Base-by-base conservation (phyloP, 2,113 vertebrate species). In the Ancistrus triradiatus region DNA sequence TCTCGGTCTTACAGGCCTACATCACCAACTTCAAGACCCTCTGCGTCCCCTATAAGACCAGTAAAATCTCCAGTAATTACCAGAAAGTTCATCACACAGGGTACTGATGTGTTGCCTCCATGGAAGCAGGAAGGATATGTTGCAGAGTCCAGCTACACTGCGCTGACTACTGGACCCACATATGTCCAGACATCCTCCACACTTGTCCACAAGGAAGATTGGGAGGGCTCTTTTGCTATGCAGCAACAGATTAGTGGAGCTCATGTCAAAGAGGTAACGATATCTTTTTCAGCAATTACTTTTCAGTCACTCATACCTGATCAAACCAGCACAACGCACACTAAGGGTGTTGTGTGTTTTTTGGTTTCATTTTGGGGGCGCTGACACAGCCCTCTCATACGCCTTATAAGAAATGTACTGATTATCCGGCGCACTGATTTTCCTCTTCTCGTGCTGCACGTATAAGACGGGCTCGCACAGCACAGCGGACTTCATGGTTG, bases 101-200 rank as follows among this genome's bases (percentile, higher is more conserved):
- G 75, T 0, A 21, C 84, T 0, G 96, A 98, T 3, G 90, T 94
- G 22, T 88, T 84, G 66, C 96, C 96, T 3, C 95, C 96, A 46
- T 98, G 95, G 96, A 98, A 91, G 73, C 91, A 90, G 58, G 92
- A 87, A 72, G 90, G 83, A 57, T 92, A 86, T 1, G 2, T 85
- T 72, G 75, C 77, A 0, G 92, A 94, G 78, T 15, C 85, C 22
- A 85, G 86, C 61, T 89, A 84, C 80, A 87, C 85, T 2, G 84
- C 48, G 24, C 35, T 87, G 74, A 81, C 83, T 47, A 82, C 83
- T 21, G 84, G 83, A 1, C 53, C 85, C 10, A 85, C 83, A 4
- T 83, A 88, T 74, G 80, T 89, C 62, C 84, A 81, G 74, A 80
- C 82, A 31, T 84, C 85, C 1, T 50, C 85, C 3, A 86, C 88